Conservation (phyloP, 2,797 vertebrate genomes). For the Naso thynnoides region DNA sequence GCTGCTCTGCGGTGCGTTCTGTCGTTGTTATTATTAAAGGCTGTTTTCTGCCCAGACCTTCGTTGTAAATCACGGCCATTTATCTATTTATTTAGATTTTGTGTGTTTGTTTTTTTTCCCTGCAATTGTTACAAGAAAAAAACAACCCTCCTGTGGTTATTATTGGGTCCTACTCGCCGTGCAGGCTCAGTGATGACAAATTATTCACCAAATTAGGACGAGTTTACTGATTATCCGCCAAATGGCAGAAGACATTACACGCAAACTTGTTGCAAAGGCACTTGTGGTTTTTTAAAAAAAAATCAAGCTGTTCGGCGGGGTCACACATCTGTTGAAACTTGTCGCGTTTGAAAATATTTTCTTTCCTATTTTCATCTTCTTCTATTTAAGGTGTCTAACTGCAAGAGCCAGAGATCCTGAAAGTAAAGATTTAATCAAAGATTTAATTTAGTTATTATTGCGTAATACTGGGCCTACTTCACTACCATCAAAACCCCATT, state of each 20-base stretch:
- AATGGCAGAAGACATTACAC: neutral
- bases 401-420: neutral
- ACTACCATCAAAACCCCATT: conserved; percentile 45
- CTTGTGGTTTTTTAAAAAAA: too few relatives aligned
- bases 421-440: conserved; percentile 2
- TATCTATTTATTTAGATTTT: neutral
- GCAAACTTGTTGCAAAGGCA: neutral
- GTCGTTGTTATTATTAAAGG: neutral
- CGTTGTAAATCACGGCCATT: neutral
- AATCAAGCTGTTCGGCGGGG: too few relatives aligned
- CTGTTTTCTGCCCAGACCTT: neutral
- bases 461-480: conserved; percentile 18
- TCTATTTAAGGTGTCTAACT: too few relatives aligned
- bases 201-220: neutral
- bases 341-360: neutral
- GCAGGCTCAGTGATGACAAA: neutral
- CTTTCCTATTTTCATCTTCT: neutral
- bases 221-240: neutral
- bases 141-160: too few relatives aligned
- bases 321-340: too few relatives aligned
- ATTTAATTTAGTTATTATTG: conserved; percentile 13
- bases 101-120: too few relatives aligned
- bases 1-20: neutral
- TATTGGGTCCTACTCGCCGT: neutral
- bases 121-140: too few relatives aligned